These are phyloP conservation scores for Meteorus colon DNA, from an alignment of 2,888 invertebrate genomes.

Conservation along the genomic window DNA sequence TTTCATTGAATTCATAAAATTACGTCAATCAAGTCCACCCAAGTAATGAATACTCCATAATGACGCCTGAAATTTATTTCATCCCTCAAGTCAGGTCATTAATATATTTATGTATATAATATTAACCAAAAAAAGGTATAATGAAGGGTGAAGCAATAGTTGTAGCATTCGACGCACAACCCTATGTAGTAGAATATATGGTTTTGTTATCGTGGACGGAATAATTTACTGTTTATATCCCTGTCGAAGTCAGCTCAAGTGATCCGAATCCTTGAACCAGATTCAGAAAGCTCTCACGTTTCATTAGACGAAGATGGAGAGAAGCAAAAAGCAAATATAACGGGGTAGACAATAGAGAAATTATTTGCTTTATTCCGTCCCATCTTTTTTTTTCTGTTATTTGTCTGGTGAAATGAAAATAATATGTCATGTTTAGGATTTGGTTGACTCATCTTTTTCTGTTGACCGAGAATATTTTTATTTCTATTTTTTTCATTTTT, in stretches of 20 bases:
- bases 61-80: too few species aligned
- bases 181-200: not conserved
- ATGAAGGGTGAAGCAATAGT: too few species aligned
- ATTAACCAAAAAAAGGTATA: too few species aligned
- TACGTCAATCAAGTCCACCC: too few species aligned
- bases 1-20: too few species aligned
- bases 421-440: not conserved
- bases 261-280: not conserved
- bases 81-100: too few species aligned
- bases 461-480: not conserved
- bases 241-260: not conserved
- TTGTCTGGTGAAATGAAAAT: not conserved
- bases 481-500: too few species aligned
- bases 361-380: not conserved
- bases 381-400: not conserved
- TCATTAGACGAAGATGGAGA: not conserved
- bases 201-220: not conserved
- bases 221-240: not conserved
- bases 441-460: slow-evolving; percentile 1
- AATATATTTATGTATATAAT: too few species aligned
- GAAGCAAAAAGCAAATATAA: not conserved
- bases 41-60: too few species aligned
- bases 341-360: not conserved
- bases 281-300: not conserved
- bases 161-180: too few species aligned